A percentile compares a stretch with the other conserved stretches of the same genome.
Conservation (phyloP, 1,140 invertebrate species). For the Zaprionus inermis region DNA sequence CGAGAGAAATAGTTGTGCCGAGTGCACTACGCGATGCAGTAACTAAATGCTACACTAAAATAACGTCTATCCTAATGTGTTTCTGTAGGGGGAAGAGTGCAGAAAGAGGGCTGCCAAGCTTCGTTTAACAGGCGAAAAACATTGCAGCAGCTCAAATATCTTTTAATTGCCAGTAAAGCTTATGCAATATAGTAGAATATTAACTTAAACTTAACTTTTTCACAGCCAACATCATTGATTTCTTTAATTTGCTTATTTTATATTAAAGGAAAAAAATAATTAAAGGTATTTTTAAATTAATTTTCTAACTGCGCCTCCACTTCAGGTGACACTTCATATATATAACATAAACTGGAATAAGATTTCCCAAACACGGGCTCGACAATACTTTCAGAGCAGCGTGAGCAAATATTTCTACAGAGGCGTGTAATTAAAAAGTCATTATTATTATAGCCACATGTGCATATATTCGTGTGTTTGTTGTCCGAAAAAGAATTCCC, state of each 20-base stretch:
- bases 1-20: slow-evolving; percentile 61
- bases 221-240: background rate
- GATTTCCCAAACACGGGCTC: no score
- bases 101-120: slow-evolving; percentile 24
- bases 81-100: background rate
- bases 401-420: no score
- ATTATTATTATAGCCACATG: background rate
- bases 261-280: no score
- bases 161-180: background rate
- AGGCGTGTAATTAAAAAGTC: background rate
- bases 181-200: background rate
- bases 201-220: background rate
- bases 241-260: background rate
- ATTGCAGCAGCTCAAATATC: background rate
- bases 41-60: slow-evolving; percentile 56
- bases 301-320: no score
- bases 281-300: no score
- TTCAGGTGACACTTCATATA: no score
- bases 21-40: slow-evolving; percentile 33
- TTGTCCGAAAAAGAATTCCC: slow-evolving; percentile 19
- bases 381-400: no score
- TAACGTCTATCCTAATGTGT: slow-evolving; percentile 22
- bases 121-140: slow-evolving; percentile 55
- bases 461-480: slow-evolving; percentile 21
- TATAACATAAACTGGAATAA: no score